These are phyloP conservation scores for Oscheius sp. DNA, from an alignment of 2,888 invertebrate species.

Conservation along the genomic window DNA sequence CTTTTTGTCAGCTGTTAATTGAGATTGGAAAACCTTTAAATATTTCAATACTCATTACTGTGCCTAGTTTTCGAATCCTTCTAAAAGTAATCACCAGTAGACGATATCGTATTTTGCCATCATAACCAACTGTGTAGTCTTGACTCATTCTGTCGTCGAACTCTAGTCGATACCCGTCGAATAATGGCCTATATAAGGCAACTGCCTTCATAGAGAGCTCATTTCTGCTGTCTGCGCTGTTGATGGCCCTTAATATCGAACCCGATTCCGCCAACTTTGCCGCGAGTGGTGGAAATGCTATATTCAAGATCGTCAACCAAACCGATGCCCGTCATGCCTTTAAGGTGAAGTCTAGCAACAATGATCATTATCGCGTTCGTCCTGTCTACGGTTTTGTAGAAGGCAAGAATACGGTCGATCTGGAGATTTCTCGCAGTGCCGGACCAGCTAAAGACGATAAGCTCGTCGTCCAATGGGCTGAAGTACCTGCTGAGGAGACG, in stretches of 20 bases:
- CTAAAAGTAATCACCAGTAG: no score
- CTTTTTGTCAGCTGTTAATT: no score
- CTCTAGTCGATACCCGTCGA: no score
- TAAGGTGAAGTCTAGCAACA: constrained; percentile 59
- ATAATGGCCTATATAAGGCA: no score
- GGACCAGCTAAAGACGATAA: constrained; percentile 53
- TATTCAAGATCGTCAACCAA: constrained; percentile 48
- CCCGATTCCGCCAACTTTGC: constrained; percentile 48
- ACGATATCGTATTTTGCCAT: no score
- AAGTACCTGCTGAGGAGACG: constrained; percentile 52
- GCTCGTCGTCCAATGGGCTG: constrained; percentile 53
- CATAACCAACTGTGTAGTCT: no score
- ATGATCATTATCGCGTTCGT: constrained; percentile 57
- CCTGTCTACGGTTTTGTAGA: constrained; percentile 60
- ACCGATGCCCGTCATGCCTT: constrained; percentile 51
- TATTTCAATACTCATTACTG: no score
- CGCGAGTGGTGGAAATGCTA: constrained; percentile 50
- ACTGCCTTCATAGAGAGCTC: no score
- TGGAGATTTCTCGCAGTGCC: constrained; percentile 47
- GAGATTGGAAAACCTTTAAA: no score
- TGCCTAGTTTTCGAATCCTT: no score
- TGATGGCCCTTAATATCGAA: constrained; percentile 51
- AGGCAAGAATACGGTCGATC: constrained; percentile 36
- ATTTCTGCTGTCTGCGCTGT: neutral
- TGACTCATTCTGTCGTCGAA: no score